Percentiles rank a stretch among this genome's conserved stretches.
Conservation (phyloP, 92 coral and sea anemone species). For the Heteractis magnifica region DNA sequence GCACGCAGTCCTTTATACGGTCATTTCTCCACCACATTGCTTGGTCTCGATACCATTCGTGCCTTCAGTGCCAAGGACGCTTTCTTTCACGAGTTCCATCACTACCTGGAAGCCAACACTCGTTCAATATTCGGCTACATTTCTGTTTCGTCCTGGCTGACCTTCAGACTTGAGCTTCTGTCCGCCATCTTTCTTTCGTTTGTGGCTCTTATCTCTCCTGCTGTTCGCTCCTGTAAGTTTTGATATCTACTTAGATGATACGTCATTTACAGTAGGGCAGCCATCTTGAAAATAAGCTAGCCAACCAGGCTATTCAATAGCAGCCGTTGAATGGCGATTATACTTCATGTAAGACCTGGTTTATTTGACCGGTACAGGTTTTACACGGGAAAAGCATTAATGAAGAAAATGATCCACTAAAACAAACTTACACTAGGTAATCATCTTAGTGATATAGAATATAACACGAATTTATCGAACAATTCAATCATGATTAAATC, state of each 20-base stretch:
- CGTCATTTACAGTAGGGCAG: neutral
- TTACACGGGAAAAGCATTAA: too few species aligned
- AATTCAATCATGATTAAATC: too few species aligned
- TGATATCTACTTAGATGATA: too few species aligned
- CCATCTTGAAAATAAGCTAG: neutral
- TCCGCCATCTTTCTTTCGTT: constrained; percentile 42
- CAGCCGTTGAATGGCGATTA: too few species aligned
- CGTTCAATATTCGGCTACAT: constrained; percentile 42
- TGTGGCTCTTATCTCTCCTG: constrained; percentile 37
- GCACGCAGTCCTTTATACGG: constrained; percentile 50
- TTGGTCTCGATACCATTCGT: constrained; percentile 48
- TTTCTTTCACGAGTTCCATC: constrained; percentile 40
- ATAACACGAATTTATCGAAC: too few species aligned
- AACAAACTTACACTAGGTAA: too few species aligned
- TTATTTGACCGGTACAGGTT: too few species aligned
- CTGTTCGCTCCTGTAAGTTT: constrained; percentile 36
- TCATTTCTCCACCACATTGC: constrained; percentile 38
- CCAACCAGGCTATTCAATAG: too few species aligned
- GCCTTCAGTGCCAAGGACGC: constrained; percentile 40
- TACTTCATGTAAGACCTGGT: too few species aligned
- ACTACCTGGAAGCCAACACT: constrained; percentile 38
- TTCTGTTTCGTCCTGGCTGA: constrained; percentile 44
- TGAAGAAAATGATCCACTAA: too few species aligned
- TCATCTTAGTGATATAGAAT: too few species aligned
- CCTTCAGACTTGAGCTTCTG: constrained; percentile 39